These are phyloP conservation scores for Molossus molossus DNA, from an alignment of 2,797 vertebrate species.

Conservation along the genomic window DNA sequence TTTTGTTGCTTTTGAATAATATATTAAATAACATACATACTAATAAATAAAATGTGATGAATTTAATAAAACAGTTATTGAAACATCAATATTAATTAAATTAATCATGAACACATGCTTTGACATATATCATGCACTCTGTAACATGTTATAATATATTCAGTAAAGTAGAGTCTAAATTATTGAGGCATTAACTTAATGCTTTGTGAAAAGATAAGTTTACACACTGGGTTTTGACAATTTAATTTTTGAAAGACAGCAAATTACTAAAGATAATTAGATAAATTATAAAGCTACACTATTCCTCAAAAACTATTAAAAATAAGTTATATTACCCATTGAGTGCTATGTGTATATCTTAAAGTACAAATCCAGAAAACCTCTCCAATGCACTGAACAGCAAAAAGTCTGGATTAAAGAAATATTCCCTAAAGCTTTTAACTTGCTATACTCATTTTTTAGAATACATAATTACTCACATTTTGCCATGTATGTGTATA, in stretches of 20 bases:
- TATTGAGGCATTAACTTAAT: slow-evolving; percentile 14
- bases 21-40: background rate
- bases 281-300: background rate
- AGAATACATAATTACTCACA: background rate
- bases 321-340: background rate
- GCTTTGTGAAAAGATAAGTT: slow-evolving; percentile 23
- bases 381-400: background rate
- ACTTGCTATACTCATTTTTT: background rate
- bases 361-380: background rate
- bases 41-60: background rate
- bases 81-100: background rate
- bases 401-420: background rate
- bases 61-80: background rate
- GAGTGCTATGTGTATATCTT: background rate
- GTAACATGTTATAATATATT: background rate
- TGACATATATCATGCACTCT: background rate
- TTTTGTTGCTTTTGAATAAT: background rate
- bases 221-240: background rate
- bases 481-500: background rate
- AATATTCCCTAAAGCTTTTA: background rate
- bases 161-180: slow-evolving; percentile 32
- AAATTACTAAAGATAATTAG: slow-evolving; percentile 11
- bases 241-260: slow-evolving; percentile 8
- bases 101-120: background rate
- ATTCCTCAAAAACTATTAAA: slow-evolving; percentile 32